These are phyloP conservation scores for Eupeodes latifasciatus DNA, from an alignment of 2,888 invertebrate species.

Conservation along the genomic window DNA sequence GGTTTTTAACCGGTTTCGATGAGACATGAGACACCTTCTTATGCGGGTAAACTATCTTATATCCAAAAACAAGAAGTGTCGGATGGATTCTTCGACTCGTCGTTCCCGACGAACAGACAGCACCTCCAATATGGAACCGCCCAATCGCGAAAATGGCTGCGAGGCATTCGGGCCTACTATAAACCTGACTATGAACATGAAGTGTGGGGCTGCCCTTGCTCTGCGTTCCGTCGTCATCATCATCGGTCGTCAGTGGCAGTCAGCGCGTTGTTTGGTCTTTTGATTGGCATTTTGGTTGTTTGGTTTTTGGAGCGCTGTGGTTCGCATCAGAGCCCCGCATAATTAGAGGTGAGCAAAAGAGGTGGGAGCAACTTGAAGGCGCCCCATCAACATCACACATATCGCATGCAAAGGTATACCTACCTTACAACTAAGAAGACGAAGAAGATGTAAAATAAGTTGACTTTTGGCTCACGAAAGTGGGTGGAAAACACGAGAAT, in stretches of 20 bases:
- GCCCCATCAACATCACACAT: conserved; percentile 42
- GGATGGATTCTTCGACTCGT: neutral
- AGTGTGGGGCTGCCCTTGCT: conserved; percentile 44
- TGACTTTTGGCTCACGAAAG: conserved; percentile 19
- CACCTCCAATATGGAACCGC: conserved; percentile 53
- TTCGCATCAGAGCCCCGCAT: conserved; percentile 45
- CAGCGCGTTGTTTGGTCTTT: conserved; percentile 68
- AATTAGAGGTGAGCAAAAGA: conserved; percentile 67
- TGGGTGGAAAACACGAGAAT: conserved; percentile 56
- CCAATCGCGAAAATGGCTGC: conserved; percentile 76
- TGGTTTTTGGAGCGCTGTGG: conserved; percentile 4
- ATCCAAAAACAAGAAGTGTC: neutral
- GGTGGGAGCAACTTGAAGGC: conserved; percentile 69
- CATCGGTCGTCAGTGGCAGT: conserved; percentile 58
- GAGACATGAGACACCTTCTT: conserved; percentile 39
- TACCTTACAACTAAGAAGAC: neutral
- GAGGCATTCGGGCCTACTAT: conserved; percentile 60
- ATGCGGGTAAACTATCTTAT: neutral
- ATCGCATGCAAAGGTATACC: neutral
- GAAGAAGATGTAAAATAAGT: conserved; percentile 67
- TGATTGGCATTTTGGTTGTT: conserved; percentile 68
- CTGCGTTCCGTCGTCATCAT: conserved; percentile 2
- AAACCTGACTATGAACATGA: conserved; percentile 56
- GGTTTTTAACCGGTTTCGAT: conserved; percentile 65
- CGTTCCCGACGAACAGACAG: neutral